Percentiles rank a stretch among this genome's conserved stretches.
Evolutionary conservation across 2,888 invertebrate species (phyloP).

Genomic region (Pandemis heparana): DNA sequence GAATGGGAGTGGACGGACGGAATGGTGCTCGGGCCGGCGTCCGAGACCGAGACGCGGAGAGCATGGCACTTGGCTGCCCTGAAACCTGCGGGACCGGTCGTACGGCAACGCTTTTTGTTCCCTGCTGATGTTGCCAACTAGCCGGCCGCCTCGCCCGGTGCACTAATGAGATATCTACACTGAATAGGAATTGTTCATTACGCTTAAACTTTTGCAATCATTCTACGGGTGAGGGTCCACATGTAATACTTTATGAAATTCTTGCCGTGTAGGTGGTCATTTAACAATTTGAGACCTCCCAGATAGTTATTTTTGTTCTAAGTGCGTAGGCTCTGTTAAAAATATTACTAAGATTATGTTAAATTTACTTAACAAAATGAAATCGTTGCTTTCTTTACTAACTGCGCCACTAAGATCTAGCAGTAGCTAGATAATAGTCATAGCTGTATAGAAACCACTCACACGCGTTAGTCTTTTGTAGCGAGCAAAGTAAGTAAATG

Average conservation of each 20-base stretch:
- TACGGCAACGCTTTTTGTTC: constrained; percentile 65
- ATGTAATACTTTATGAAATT: constrained; percentile 18
- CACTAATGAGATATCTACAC: constrained; percentile 54
- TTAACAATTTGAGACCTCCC: neutral
- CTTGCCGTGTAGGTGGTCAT: constrained; percentile 17
- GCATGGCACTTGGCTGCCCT: constrained; percentile 48
- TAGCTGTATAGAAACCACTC: neutral
- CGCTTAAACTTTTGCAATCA: constrained; percentile 45
- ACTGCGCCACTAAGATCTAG: too few relatives aligned
- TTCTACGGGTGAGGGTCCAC: constrained; percentile 36
- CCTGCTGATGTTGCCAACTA: constrained; percentile 50
- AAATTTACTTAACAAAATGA: neutral
- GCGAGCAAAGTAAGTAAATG: neutral
- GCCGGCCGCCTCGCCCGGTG: constrained; percentile 44
- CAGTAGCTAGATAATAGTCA: too few relatives aligned
- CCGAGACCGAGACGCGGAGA: constrained; percentile 43
- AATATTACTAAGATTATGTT: neutral
- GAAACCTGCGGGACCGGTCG: constrained; percentile 76
- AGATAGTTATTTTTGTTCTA: neutral
- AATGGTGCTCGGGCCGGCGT: constrained; percentile 47
- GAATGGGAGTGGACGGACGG: constrained; percentile 60
- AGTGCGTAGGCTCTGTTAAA: neutral
- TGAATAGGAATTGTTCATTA: constrained; percentile 55
- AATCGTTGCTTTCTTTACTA: neutral
- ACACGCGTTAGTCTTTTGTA: neutral